phyloP scores from a whole-genome alignment of 2,888 invertebrate species.

The Agapostemon virescens region DNA sequence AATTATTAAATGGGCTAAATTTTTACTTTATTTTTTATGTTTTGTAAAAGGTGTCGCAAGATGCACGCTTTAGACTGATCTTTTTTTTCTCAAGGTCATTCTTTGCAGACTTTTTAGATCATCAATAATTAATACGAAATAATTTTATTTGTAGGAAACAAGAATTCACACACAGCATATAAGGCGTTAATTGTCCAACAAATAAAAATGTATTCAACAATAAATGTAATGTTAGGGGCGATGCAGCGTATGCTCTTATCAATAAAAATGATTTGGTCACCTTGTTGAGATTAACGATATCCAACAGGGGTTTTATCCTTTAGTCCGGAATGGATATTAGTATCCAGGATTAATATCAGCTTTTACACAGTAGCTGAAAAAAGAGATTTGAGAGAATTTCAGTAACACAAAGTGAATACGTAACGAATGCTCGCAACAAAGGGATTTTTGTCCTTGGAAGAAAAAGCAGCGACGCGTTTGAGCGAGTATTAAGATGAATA shows the following conservation, averaged over 20 bases:
- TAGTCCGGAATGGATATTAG: constrained; percentile 33
- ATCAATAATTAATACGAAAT: no score
- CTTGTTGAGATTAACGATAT: constrained; percentile 27
- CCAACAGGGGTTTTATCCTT: constrained; percentile 24
- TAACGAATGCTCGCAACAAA: constrained; percentile 48
- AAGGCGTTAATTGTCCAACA: no score
- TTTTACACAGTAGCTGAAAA: constrained; percentile 31
- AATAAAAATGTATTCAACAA: no score
- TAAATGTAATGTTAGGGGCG: neutral
- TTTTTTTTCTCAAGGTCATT: no score
- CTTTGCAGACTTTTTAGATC: no score
- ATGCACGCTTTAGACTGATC: no score
- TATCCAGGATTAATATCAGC: constrained; percentile 48
- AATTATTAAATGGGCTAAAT: no score
- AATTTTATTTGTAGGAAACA: no score
- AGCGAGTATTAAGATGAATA: constrained; percentile 36
- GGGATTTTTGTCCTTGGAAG: constrained; percentile 42
- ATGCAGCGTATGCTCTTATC: neutral
- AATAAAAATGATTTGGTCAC: neutral
- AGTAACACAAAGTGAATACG: constrained; percentile 54
- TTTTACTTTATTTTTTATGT: no score
- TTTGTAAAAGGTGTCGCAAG: no score
- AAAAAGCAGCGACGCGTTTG: constrained; percentile 20
- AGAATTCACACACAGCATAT: no score
- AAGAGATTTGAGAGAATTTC: constrained; percentile 48